A percentile compares a stretch with the other conserved stretches of the same genome.
These are phyloP conservation scores for Spheniscus mendiculus DNA, from an alignment of 2,113 vertebrate genomes.

Conservation along the genomic window DNA sequence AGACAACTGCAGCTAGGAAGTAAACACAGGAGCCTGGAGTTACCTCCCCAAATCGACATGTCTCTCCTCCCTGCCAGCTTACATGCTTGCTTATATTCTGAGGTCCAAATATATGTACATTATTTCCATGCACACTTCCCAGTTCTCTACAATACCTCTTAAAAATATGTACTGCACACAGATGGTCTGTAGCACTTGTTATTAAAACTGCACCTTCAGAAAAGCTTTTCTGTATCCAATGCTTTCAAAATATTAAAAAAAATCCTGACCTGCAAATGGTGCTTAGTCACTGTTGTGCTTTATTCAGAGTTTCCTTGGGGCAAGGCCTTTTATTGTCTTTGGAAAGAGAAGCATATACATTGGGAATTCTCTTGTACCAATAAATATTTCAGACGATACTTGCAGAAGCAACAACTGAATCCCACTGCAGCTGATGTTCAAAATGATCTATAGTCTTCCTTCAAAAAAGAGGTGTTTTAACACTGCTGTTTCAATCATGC, in stretches of 20 bases:
- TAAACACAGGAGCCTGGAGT: neutral
- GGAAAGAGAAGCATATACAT: neutral
- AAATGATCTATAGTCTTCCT: neutral
- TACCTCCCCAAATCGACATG: neutral
- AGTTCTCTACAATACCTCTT: neutral
- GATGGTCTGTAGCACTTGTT: neutral
- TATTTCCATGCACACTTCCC: neutral
- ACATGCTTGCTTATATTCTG: neutral
- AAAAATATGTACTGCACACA: neutral
- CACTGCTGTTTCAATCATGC: neutral
- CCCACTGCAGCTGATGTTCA: neutral
- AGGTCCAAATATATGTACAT: neutral
- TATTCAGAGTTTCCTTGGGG: neutral
- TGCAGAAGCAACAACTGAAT: neutral
- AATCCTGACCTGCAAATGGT: neutral
- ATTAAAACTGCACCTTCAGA: neutral
- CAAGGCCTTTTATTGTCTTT: neutral
- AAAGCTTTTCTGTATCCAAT: neutral
- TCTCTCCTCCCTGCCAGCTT: neutral
- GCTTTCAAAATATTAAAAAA: neutral
- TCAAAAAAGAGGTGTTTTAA: neutral
- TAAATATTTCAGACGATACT: neutral
- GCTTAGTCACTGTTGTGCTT: slow-evolving; percentile 39
- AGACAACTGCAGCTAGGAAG: neutral
- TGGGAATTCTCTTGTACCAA: neutral